Conservation (phyloP, 1,140 invertebrate genomes). For the Sminthurinus signatus region DNA sequence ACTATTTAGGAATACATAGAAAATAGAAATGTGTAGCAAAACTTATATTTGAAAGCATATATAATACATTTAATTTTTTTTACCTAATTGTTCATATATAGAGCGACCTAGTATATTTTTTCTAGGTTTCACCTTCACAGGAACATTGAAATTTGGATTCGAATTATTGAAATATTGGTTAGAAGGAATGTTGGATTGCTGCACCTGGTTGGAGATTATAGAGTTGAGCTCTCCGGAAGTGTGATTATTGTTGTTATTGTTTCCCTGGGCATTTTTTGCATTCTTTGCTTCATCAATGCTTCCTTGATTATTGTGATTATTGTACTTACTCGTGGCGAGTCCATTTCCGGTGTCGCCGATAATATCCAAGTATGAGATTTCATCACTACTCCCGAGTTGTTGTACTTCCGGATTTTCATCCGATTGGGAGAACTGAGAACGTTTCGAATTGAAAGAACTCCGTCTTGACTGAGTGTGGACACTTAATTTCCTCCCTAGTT, state of each 20-base stretch:
- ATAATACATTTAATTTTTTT: too few species aligned
- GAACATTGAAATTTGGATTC: neutral
- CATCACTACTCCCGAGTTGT: too few species aligned
- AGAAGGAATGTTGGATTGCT: neutral
- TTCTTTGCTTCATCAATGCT: neutral
- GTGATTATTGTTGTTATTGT: neutral
- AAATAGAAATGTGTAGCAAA: too few species aligned
- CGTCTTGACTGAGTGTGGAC: neutral
- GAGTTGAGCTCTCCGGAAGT: neutral
- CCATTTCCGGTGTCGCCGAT: neutral
- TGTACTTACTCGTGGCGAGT: neutral
- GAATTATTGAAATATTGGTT: neutral
- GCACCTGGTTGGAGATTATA: too few species aligned
- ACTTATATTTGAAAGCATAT: too few species aligned
- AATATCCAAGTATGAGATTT: too few species aligned
- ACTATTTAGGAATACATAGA: too few species aligned
- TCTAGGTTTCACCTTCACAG: slow-evolving; percentile 3
- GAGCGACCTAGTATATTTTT: slow-evolving; percentile 4
- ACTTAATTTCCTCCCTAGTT: neutral
- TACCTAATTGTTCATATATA: slow-evolving; percentile 29
- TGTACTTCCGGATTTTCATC: neutral
- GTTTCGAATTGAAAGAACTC: neutral
- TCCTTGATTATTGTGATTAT: neutral
- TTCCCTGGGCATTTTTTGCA: neutral
- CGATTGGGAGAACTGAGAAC: neutral